A percentile compares a stretch with the other conserved stretches of the same genome.
Evolutionary conservation across 1,140 invertebrate genomes (phyloP).

Genomic region (Solen grandis): DNA sequence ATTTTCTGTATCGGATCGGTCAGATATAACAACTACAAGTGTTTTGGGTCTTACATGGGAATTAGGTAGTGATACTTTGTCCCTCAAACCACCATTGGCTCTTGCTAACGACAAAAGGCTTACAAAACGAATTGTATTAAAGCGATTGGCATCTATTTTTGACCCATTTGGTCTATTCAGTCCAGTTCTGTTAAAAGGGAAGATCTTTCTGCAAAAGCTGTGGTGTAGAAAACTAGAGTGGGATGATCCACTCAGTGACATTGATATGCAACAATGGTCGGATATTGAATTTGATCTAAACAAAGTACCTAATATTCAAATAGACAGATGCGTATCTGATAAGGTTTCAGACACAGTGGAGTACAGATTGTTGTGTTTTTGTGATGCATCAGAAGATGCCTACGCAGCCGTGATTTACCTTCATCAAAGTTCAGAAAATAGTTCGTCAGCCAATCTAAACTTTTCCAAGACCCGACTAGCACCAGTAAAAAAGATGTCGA

Average conservation of each 20-base stretch:
- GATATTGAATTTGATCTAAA: not conserved
- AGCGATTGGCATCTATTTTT: conserved; percentile 8
- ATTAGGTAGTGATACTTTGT: not conserved
- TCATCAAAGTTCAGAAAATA: not conserved
- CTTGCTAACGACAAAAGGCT: not conserved
- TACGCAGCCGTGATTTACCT: conserved; percentile 12
- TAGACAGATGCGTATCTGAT: not conserved
- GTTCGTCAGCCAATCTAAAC: not conserved
- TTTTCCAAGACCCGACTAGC: conserved; percentile 12
- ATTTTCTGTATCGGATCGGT: not conserved
- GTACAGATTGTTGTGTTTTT: conserved; percentile 9
- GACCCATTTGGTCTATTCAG: not conserved
- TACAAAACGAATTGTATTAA: conserved; percentile 1
- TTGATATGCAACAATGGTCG: not conserved
- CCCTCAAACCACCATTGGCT: not conserved
- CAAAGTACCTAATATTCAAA: not conserved
- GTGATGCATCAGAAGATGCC: conserved; percentile 25
- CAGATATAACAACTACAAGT: not conserved
- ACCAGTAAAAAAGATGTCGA: not conserved
- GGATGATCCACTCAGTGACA: conserved; percentile 7
- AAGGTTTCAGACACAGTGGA: not conserved
- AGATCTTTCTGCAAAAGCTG: not conserved
- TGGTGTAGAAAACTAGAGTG: not conserved
- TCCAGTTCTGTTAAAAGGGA: not conserved
- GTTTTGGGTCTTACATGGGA: conserved; percentile 12